A percentile compares a stretch with the other conserved stretches of the same genome.
phyloP scores from a whole-genome alignment of 2,113 vertebrate genomes.

The Odontophorus gujanensis region DNA sequence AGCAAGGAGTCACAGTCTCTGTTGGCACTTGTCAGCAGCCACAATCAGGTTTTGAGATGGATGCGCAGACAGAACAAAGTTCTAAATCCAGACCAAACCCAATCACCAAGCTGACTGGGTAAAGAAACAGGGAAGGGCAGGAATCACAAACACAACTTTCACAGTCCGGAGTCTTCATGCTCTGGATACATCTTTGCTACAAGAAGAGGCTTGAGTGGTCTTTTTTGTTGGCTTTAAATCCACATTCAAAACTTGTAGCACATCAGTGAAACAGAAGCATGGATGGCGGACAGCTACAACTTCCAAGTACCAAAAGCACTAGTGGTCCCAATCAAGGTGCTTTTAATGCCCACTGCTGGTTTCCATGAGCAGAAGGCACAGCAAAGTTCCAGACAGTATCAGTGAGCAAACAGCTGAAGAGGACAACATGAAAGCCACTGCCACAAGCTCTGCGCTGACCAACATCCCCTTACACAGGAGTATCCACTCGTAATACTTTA shows the following conservation, averaged over 20 bases:
- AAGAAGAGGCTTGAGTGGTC: background rate
- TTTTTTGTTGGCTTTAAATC: background rate
- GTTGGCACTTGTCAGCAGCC: conserved; percentile 38
- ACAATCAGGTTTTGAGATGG: conserved; percentile 1
- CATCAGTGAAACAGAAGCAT: conserved; percentile 21
- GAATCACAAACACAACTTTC: conserved; percentile 71
- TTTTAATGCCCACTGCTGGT: conserved; percentile 55
- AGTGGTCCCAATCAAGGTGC: conserved; percentile 15
- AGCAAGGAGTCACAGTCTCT: conserved; percentile 36
- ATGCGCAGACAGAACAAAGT: conserved; percentile 36
- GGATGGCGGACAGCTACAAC: conserved; percentile 7
- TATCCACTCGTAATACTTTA: background rate
- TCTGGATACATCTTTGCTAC: conserved; percentile 60
- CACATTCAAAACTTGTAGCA: conserved; percentile 64
- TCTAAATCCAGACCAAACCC: conserved; percentile 73
- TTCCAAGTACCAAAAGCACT: conserved; percentile 53
- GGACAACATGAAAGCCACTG: conserved; percentile 41
- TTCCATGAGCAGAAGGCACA: conserved; percentile 66
- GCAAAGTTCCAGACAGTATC: conserved; percentile 71
- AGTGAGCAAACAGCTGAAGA: conserved; percentile 71
- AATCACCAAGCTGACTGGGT: conserved; percentile 19
- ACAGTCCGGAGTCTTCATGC: conserved; percentile 73
- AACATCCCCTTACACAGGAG: conserved; percentile 18
- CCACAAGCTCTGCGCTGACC: conserved; percentile 31
- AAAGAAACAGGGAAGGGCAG: conserved; percentile 50